These are phyloP conservation scores for Anomalospiza imberbis DNA, from an alignment of 2,797 vertebrate genomes.

Conservation along the genomic window DNA sequence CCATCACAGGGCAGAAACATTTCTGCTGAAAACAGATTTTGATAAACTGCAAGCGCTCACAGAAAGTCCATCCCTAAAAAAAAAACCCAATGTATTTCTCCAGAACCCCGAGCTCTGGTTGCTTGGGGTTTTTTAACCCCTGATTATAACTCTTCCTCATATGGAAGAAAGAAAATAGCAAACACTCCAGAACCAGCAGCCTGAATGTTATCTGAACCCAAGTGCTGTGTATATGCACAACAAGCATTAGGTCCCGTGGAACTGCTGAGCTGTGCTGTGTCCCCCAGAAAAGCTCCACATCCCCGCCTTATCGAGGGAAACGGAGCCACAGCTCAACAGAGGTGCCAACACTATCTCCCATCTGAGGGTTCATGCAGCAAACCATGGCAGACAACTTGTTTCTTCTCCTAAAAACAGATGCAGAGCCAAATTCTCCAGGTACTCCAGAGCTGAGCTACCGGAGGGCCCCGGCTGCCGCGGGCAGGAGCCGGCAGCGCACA, in stretches of 20 bases:
- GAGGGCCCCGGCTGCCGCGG: rapidly evolving
- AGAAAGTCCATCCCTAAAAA: background rate
- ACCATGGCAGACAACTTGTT: background rate
- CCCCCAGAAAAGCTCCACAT: background rate
- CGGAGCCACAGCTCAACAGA: rapidly evolving
- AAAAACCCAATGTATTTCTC: rapidly evolving
- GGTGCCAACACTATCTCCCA: background rate
- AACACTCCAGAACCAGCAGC: background rate
- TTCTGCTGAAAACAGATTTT: background rate
- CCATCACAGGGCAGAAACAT: background rate
- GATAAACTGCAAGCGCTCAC: background rate
- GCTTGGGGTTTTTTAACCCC: background rate
- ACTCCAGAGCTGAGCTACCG: rapidly evolving
- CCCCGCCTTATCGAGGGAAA: rapidly evolving
- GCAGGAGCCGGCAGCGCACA: background rate
- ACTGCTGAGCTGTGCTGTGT: rapidly evolving
- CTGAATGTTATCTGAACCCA: background rate
- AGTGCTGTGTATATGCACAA: background rate
- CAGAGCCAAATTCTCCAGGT: background rate
- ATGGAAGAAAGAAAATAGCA: background rate
- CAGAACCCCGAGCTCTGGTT: background rate
- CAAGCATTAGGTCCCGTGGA: background rate
- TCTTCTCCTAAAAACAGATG: background rate
- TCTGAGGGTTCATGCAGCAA: background rate
- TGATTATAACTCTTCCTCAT: background rate